phyloP scores from a whole-genome alignment of 2,797 vertebrate species.

The Falco peregrinus region DNA sequence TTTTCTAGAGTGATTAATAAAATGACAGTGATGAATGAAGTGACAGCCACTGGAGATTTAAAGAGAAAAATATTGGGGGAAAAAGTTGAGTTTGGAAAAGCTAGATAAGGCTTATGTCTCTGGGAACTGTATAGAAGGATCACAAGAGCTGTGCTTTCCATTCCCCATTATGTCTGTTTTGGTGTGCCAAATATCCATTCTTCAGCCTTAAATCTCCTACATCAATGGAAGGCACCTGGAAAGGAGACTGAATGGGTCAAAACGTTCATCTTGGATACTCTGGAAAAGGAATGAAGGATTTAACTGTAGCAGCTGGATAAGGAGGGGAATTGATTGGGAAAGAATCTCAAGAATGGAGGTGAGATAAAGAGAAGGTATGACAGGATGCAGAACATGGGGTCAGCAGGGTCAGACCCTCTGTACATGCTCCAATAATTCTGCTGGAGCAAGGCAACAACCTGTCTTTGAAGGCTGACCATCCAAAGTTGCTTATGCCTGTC shows the following conservation, averaged over 20 bases:
- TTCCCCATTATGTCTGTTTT: neutral
- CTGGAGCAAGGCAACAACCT: neutral
- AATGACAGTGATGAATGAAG: constrained; percentile 3
- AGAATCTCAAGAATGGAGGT: constrained; percentile 57
- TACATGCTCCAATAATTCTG: neutral
- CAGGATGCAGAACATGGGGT: neutral
- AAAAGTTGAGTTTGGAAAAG: neutral
- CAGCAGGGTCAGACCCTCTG: neutral
- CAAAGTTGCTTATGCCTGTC: neutral
- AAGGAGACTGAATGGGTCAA: neutral
- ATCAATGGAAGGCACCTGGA: neutral
- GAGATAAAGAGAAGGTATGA: constrained; percentile 45
- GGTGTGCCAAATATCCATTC: neutral
- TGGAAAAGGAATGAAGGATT: neutral
- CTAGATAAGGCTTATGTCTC: neutral
- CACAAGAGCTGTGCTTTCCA: neutral
- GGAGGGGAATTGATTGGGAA: neutral
- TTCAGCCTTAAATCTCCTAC: neutral
- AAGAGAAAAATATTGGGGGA: neutral
- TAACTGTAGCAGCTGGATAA: neutral
- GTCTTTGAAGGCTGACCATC: neutral
- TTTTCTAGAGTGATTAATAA: neutral
- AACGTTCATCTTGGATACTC: neutral
- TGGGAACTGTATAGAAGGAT: neutral
- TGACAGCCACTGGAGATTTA: neutral